Evolutionary conservation across 2,888 invertebrate genomes (phyloP).

Genomic region (Hetaerina titia): DNA sequence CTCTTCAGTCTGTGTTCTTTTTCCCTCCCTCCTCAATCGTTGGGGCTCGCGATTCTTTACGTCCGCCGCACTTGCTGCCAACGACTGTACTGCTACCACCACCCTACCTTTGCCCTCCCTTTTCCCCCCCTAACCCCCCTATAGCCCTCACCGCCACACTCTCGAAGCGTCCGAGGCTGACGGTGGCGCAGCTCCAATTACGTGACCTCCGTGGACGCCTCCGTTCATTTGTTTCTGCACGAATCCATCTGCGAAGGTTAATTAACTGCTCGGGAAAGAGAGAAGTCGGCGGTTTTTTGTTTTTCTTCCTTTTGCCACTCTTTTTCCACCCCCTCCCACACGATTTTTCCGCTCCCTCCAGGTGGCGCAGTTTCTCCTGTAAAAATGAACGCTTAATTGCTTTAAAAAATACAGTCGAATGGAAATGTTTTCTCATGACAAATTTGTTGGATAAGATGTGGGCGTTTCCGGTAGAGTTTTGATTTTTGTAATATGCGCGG

Average conservation of each 20-base stretch:
- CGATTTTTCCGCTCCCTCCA: neutral
- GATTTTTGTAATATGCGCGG: too few species aligned
- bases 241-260: conserved; percentile 52
- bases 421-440: neutral
- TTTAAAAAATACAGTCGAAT: neutral
- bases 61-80: conserved; percentile 5
- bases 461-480: too few species aligned
- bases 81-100: neutral
- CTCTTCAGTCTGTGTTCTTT: neutral
- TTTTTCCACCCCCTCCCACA: neutral
- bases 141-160: neutral
- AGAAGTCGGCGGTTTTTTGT: neutral
- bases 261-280: neutral
- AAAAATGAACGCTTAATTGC: neutral
- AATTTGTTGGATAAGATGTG: neutral
- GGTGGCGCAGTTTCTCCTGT: neutral
- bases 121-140: neutral
- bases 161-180: neutral
- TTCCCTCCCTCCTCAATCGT: neutral
- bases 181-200: neutral
- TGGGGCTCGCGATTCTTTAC: neutral
- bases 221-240: conserved; percentile 33
- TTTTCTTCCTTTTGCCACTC: neutral
- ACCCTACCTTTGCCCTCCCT: neutral
- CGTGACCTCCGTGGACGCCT: conserved; percentile 39